A percentile compares a stretch with the other conserved stretches of the same genome.
Conservation (phyloP, 2,113 vertebrate species). For the Oreochromis tanganicae region DNA sequence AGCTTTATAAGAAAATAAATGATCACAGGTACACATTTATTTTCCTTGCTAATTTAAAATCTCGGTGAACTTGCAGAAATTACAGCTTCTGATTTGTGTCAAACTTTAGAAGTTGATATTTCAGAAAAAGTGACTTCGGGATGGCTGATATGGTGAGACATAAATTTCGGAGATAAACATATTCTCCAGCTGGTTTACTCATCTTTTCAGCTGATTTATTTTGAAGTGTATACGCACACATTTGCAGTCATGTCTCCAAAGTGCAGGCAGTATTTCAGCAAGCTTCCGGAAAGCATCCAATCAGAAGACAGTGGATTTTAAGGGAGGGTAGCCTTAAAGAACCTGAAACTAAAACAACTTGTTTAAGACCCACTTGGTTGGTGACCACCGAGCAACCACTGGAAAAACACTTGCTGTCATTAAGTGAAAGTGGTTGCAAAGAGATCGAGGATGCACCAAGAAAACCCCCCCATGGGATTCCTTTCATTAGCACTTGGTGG, state of each 20-base stretch:
- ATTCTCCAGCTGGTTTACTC: not conserved
- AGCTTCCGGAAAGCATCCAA: not conserved
- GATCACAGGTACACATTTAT: not conserved
- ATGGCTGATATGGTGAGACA: not conserved
- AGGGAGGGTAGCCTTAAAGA: not conserved
- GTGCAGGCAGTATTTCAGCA: not conserved
- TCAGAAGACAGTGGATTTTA: not conserved
- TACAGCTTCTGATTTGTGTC: not conserved
- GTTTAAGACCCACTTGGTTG: not conserved
- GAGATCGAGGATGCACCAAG: not conserved
- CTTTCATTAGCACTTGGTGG: not conserved
- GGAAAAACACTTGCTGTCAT: not conserved
- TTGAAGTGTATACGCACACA: not conserved
- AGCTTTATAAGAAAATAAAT: not conserved
- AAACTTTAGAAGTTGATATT: not conserved
- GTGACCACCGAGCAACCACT: no score
- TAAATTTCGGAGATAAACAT: not conserved
- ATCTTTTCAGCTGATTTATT: not conserved
- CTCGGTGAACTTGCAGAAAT: not conserved
- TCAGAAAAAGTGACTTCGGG: not conserved
- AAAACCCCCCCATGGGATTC: not conserved
- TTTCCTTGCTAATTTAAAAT: not conserved
- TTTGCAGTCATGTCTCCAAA: not conserved
- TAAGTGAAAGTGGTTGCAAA: not conserved
- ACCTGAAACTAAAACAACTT: not conserved